Conservation (phyloP, 2,888 invertebrate genomes). For the Cosmia trapezina region DNA sequence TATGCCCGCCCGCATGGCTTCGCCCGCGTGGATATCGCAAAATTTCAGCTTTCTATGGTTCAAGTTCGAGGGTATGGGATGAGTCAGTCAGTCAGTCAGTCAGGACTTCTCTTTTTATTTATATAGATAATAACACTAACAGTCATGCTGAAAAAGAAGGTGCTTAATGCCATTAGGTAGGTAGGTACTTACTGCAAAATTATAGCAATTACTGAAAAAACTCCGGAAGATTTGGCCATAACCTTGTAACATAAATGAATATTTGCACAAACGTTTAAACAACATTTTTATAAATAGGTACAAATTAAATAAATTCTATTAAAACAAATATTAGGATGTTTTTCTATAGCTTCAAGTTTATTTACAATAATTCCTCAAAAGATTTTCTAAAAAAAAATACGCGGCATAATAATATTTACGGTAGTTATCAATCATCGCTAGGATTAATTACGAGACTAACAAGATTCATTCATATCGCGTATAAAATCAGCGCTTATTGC, state of each 20-base stretch:
- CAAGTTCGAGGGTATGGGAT: too few relatives aligned
- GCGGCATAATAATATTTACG: background rate
- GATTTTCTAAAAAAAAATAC: background rate
- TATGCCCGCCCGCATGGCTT: too few relatives aligned
- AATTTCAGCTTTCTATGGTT: too few relatives aligned
- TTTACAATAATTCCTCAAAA: conserved; percentile 19
- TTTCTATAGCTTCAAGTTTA: conserved; percentile 8
- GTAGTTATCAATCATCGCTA: conserved; percentile 25
- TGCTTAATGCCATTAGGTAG: background rate
- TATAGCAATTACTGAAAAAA: conserved; percentile 20
- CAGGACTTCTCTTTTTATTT: too few relatives aligned
- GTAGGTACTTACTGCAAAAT: conserved; percentile 2
- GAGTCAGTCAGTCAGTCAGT: too few relatives aligned
- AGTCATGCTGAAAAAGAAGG: background rate
- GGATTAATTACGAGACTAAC: conserved; percentile 19
- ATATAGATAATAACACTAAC: background rate
- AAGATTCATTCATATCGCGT: conserved; percentile 8
- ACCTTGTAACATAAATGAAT: conserved; percentile 10
- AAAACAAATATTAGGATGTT: conserved; percentile 15
- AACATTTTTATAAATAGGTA: conserved; percentile 2
- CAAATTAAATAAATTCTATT: conserved; percentile 1
- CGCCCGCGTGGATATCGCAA: too few relatives aligned
- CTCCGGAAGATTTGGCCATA: conserved; percentile 6
- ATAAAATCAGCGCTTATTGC: conserved; percentile 24
- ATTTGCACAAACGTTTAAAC: conserved; percentile 2